A percentile compares a stretch with the other conserved stretches of the same genome.
These are phyloP conservation scores for Thripadectes ignobilis DNA, from an alignment of 2,797 vertebrate genomes.

Conservation along the genomic window DNA sequence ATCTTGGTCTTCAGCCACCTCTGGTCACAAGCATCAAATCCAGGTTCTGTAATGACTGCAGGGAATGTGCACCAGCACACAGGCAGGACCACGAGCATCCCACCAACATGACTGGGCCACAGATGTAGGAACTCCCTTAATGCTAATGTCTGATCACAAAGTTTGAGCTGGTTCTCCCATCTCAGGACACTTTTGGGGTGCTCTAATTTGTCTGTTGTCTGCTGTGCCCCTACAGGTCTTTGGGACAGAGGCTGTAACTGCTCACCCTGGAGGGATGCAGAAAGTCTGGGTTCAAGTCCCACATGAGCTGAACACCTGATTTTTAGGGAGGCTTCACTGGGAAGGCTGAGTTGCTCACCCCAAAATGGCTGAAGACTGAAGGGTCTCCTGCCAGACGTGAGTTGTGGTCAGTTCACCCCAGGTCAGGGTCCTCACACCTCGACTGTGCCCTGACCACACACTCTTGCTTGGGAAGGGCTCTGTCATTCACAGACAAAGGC, in stretches of 20 bases:
- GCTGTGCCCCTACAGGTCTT: neutral
- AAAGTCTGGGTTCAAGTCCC: neutral
- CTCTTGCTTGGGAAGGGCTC: no score
- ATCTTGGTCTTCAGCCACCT: neutral
- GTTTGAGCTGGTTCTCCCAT: neutral
- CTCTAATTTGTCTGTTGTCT: neutral
- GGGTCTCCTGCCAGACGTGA: neutral
- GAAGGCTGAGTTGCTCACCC: neutral
- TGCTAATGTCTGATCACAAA: fast-evolving
- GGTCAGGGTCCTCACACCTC: neutral
- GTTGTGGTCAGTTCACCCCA: neutral
- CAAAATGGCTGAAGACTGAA: neutral
- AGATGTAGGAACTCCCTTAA: neutral
- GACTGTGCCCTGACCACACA: neutral
- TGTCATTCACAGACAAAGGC: neutral
- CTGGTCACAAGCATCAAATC: neutral
- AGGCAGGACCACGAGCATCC: fast-evolving
- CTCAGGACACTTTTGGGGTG: neutral
- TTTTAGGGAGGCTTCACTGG: neutral
- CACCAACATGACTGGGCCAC: fast-evolving
- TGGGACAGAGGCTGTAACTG: neutral
- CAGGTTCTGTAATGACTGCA: fast-evolving
- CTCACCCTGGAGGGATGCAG: neutral
- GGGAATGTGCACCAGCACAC: fast-evolving
- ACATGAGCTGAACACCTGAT: fast-evolving